phyloP scores from a whole-genome alignment of 1,140 invertebrate genomes.

The Hylaeus volcanicus region DNA sequence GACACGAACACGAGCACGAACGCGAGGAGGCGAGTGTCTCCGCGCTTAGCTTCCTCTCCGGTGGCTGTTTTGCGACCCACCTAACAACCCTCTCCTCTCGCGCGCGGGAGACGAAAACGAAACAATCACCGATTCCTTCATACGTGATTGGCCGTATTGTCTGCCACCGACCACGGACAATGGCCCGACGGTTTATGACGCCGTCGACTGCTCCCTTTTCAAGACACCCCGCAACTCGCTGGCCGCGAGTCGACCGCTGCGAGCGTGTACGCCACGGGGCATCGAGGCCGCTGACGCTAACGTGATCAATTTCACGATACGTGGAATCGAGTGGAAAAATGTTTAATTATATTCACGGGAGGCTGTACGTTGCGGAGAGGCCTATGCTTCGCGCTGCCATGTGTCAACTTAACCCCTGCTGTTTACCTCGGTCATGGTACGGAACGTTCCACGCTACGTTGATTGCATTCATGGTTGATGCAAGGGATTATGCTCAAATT shows the following conservation, averaged over 20 bases:
- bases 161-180: conserved; percentile 54
- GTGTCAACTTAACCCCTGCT: too few species aligned
- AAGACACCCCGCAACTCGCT: conserved; percentile 21
- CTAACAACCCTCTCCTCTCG: conserved; percentile 52
- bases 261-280: too few species aligned
- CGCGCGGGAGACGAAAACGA: conserved; percentile 60
- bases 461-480: too few species aligned
- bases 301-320: too few species aligned
- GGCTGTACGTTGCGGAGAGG: too few species aligned
- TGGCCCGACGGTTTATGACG: conserved; percentile 53
- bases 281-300: neutral
- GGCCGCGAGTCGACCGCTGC: neutral
- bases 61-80: conserved; percentile 23
- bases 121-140: conserved; percentile 78
- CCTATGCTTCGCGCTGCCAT: too few species aligned
- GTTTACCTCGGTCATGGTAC: too few species aligned
- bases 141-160: conserved; percentile 79
- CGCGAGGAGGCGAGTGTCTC: conserved; percentile 35
- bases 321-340: too few species aligned
- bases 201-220: conserved; percentile 43
- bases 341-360: too few species aligned
- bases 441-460: too few species aligned
- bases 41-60: conserved; percentile 21
- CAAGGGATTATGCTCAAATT: too few species aligned
- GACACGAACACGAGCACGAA: conserved; percentile 9